phyloP scores from a whole-genome alignment of 2,888 invertebrate genomes.

The Acanthosepion lycidas region DNA sequence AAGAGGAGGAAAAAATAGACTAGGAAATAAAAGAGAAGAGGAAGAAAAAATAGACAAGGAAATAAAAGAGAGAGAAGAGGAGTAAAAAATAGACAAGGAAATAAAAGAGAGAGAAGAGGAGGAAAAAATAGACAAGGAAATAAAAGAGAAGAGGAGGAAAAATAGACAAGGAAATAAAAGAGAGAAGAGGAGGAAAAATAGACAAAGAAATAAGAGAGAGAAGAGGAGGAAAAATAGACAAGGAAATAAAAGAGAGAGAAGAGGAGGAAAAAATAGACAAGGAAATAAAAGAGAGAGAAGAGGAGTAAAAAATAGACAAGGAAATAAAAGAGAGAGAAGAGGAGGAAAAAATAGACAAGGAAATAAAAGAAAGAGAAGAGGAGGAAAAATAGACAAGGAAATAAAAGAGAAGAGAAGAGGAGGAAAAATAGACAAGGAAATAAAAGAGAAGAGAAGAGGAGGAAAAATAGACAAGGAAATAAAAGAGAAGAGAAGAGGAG shows the following conservation, averaged over 20 bases:
- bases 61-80: neutral
- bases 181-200: neutral
- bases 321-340: neutral
- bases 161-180: neutral
- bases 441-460: neutral
- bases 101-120: neutral
- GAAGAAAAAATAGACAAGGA: neutral
- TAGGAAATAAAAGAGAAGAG: neutral
- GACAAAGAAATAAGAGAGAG: neutral
- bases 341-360: neutral
- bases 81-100: neutral
- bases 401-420: neutral
- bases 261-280: neutral
- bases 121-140: neutral
- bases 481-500: neutral
- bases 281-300: neutral
- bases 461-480: neutral
- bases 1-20: neutral
- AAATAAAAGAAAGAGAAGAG: neutral
- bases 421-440: neutral
- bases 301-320: neutral
- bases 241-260: neutral
- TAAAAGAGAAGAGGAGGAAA: neutral
- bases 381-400: neutral
- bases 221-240: neutral